Evolutionary conservation across 2,888 invertebrate genomes (phyloP).

Genomic region (Lottia gigantea): DNA sequence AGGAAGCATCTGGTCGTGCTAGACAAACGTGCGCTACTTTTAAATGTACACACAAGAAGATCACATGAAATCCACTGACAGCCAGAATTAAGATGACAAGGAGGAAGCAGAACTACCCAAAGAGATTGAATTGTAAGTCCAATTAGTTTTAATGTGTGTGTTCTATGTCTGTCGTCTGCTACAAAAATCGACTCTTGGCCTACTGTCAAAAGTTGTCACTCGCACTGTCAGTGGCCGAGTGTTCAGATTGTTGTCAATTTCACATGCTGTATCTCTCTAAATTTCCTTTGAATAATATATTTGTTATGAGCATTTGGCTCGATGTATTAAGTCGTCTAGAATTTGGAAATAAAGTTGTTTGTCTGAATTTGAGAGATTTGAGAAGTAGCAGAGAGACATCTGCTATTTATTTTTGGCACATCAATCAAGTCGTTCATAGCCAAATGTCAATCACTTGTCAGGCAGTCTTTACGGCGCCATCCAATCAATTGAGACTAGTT

Average conservation of each 20-base stretch:
- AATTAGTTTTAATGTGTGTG: constrained; percentile 21
- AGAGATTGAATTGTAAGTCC: constrained; percentile 61
- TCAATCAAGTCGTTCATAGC: constrained; percentile 64
- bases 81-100: constrained; percentile 50
- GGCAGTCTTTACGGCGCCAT: constrained; percentile 59
- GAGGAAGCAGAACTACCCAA: constrained; percentile 74
- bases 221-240: constrained; percentile 1
- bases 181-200: constrained; percentile 16
- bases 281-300: too few relatives aligned
- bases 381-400: constrained; percentile 42
- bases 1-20: constrained; percentile 9
- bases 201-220: constrained; percentile 21
- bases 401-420: constrained; percentile 60
- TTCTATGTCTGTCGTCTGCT: constrained; percentile 28
- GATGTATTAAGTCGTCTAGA: too few relatives aligned
- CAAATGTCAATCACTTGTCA: constrained; percentile 66
- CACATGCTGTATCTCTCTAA: too few relatives aligned
- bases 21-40: constrained; percentile 10
- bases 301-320: too few relatives aligned
- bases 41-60: constrained; percentile 4
- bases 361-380: constrained; percentile 3
- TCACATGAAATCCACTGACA: constrained; percentile 9
- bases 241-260: too few relatives aligned
- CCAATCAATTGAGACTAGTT: constrained; percentile 61
- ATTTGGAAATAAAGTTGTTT: neutral